phyloP scores from a whole-genome alignment of 1,140 invertebrate species.

The Temnothorax longispinosus region DNA sequence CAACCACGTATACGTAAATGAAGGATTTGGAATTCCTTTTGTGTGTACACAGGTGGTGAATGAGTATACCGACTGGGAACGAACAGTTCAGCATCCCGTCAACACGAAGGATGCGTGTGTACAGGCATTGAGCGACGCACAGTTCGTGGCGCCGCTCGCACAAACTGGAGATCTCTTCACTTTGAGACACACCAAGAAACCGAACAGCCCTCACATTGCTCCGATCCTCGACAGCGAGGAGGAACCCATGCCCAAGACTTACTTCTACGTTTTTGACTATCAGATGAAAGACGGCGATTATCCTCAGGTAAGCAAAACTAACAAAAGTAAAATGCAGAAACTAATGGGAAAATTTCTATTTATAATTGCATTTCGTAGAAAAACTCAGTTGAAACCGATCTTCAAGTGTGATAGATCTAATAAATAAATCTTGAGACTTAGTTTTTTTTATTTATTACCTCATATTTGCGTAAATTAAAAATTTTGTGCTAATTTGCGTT shows the following conservation, averaged over 20 bases:
- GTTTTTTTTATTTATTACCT: not conserved
- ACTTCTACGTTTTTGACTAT: conserved; percentile 97
- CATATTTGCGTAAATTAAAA: not conserved
- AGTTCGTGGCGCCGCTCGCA: conserved; percentile 94
- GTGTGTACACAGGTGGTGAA: conserved; percentile 90
- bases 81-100: conserved; percentile 95
- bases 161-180: conserved; percentile 93
- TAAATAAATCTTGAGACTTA: not conserved
- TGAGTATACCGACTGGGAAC: conserved; percentile 99
- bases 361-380: not conserved
- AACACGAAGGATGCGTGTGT: conserved; percentile 97
- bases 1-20: not conserved
- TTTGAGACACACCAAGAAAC: conserved; percentile 83
- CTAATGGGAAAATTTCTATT: not conserved
- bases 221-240: conserved; percentile 82
- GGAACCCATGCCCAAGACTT: conserved; percentile 89
- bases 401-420: not conserved
- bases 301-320: conserved; percentile 89
- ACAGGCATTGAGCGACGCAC: conserved; percentile 96
- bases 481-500: not conserved
- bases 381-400: not conserved
- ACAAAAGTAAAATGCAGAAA: no score
- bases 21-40: not conserved
- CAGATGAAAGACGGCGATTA: conserved; percentile 96
- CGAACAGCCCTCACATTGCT: conserved; percentile 77